Conservation (phyloP, 2,113 vertebrate genomes). For the Odocoileus hemionus region DNA sequence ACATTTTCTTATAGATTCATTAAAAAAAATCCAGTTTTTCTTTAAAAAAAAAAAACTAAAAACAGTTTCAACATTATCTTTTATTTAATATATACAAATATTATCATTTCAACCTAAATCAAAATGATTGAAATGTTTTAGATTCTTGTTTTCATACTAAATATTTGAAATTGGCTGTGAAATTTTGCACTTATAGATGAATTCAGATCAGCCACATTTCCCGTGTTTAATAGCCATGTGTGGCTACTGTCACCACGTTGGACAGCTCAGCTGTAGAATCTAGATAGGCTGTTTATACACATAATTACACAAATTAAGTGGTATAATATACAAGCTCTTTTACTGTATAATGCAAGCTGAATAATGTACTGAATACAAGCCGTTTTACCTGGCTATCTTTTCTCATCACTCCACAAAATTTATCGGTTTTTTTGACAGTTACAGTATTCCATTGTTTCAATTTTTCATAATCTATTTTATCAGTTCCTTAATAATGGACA, state of each 20-base stretch:
- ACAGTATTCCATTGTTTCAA: background rate
- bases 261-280: background rate
- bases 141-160: background rate
- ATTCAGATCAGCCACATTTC: background rate
- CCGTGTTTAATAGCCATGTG: background rate
- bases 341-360: background rate
- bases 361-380: too few relatives aligned
- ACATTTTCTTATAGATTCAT: background rate
- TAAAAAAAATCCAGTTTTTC: background rate
- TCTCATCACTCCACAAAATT: background rate
- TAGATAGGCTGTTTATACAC: background rate
- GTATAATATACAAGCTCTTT: background rate
- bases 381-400: background rate
- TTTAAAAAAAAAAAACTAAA: background rate
- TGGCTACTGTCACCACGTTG: too few relatives aligned
- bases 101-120: background rate
- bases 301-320: background rate
- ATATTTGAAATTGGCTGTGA: background rate
- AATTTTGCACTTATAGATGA: background rate
- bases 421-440: background rate
- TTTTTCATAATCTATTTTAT: background rate
- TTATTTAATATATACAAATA: background rate
- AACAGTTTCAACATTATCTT: background rate
- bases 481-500: background rate
- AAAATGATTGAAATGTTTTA: constrained; percentile 12